Conservation (phyloP, 2,888 invertebrate genomes). For the Hetaerina titia region DNA sequence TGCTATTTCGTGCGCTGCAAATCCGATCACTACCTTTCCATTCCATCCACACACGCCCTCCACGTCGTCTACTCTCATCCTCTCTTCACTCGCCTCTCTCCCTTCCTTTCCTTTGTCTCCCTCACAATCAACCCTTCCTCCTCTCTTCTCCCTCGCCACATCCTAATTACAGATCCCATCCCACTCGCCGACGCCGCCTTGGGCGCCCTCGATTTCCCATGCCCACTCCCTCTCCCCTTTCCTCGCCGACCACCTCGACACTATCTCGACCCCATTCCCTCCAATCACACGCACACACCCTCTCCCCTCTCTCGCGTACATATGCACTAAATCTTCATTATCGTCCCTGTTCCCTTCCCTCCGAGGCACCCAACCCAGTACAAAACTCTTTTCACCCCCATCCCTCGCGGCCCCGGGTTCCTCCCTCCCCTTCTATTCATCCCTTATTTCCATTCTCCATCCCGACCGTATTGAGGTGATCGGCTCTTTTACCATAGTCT, state of each 20-base stretch:
- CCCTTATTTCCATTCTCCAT: background rate
- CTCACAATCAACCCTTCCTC: background rate
- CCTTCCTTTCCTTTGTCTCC: background rate
- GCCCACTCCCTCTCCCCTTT: background rate
- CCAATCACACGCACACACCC: background rate
- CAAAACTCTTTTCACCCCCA: background rate
- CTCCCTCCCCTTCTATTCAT: background rate
- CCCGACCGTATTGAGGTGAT: background rate
- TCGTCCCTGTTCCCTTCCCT: background rate
- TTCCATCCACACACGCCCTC: background rate
- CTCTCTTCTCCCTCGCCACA: background rate
- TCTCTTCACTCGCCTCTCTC: background rate
- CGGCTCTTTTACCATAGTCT: no score
- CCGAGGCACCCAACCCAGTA: background rate
- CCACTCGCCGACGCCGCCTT: background rate
- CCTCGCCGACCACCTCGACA: background rate
- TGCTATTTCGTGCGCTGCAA: background rate
- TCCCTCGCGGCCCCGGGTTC: background rate
- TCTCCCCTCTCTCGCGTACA: background rate
- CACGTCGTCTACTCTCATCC: background rate
- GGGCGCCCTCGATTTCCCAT: background rate
- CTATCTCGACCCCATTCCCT: no score
- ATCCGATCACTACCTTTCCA: background rate
- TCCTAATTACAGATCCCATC: slow-evolving; percentile 46
- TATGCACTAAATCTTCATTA: slow-evolving; percentile 7